Evolutionary conservation across 2,888 invertebrate species (phyloP).

Genomic region (Camptogramma bilineatum): DNA sequence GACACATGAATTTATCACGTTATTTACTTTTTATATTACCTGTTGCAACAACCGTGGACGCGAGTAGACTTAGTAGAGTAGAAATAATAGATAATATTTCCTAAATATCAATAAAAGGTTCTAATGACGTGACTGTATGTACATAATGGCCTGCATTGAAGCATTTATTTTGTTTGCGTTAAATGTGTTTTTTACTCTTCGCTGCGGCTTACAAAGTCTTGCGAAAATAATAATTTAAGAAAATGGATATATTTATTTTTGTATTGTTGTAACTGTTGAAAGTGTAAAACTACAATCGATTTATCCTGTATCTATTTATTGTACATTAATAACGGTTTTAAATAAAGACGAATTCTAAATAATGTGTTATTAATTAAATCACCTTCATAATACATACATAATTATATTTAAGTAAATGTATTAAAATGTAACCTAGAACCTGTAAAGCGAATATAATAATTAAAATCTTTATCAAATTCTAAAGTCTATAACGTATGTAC

Average conservation of each 20-base stretch:
- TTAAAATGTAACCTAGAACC: no score
- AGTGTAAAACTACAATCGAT: conserved; percentile 26
- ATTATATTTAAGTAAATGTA: background rate
- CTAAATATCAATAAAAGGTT: background rate
- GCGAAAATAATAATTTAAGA: conserved; percentile 25
- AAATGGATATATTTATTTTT: conserved; percentile 39
- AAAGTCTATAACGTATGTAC: no score
- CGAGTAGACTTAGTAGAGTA: background rate
- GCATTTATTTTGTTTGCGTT: conserved; percentile 23
- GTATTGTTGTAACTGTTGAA: conserved; percentile 36
- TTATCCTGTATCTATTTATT: conserved; percentile 23
- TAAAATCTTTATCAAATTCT: no score
- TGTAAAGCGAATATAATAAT: no score
- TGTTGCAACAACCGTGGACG: no score
- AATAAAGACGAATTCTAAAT: conserved; percentile 17
- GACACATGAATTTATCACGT: no score
- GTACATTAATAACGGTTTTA: conserved; percentile 23
- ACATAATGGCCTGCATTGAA: background rate
- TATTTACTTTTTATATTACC: no score
- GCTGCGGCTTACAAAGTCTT: conserved; percentile 27
- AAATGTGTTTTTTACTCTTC: conserved; percentile 21
- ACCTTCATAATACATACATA: background rate
- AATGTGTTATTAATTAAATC: background rate
- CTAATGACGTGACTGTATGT: background rate
- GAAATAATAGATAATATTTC: background rate